A percentile compares a stretch with the other conserved stretches of the same genome.
phyloP scores from a whole-genome alignment of 2,888 invertebrate species.

The Meteorus colon region DNA sequence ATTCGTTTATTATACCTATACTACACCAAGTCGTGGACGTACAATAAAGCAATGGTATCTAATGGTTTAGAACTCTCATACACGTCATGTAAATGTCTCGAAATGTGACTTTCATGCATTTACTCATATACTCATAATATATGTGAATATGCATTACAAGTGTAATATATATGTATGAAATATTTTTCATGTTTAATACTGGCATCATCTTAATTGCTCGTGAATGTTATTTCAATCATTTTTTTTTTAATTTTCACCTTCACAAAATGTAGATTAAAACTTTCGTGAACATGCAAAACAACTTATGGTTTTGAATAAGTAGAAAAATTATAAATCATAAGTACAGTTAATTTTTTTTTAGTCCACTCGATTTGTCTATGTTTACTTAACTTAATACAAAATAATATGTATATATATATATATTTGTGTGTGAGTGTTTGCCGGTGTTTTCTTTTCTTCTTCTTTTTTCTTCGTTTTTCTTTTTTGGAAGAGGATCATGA shows the following conservation, averaged over 20 bases:
- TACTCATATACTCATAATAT: background rate
- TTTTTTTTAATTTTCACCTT: background rate
- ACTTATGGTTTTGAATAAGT: background rate
- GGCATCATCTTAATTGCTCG: background rate
- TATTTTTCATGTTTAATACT: background rate
- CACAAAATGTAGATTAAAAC: background rate
- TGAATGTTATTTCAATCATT: background rate
- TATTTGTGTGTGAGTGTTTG: background rate
- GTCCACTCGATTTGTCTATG: background rate
- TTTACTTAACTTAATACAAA: background rate
- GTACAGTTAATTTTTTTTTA: background rate
- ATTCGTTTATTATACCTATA: conserved; percentile 1
- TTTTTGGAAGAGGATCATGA: background rate
- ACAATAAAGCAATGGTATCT: background rate
- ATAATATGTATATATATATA: background rate
- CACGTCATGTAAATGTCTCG: conserved; percentile 12
- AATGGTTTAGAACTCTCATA: conserved; percentile 17
- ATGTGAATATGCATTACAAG: background rate
- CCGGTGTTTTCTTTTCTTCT: background rate
- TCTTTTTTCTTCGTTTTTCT: background rate
- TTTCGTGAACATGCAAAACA: background rate
- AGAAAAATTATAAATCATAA: background rate
- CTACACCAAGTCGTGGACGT: background rate
- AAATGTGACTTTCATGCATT: conserved; percentile 5
- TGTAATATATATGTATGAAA: background rate